Base-by-base conservation (phyloP, 2,888 invertebrate species). In the Andrena chrysosceles region DNA sequence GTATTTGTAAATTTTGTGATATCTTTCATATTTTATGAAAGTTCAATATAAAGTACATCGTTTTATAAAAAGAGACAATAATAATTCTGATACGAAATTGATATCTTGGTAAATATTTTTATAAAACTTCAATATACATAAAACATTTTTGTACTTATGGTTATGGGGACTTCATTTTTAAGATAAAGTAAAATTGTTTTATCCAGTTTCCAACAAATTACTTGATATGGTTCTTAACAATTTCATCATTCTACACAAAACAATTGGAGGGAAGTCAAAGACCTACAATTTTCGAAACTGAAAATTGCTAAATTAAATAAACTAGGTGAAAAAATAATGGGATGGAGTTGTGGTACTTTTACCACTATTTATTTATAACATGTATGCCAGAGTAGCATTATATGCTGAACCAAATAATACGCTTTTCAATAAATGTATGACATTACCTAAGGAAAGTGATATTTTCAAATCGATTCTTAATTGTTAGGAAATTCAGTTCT, bases 361-460 rank as follows among this genome's bases (percentile, higher is more conserved):
- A 16, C 16, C 13, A 16, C 16, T 16, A 16, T 16, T 42, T 42
- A 42, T 16, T 42, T 1, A 42, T 42, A 42, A 42, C 42, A 13
- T 4, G 13, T 42, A 42, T 42, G 13, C 42, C 1, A 42, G 42
- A 3, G 13, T 13, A 42, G 42, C 42, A 3, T 13, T 13, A 1
- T 16, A 42, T 13, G 42, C 42, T 42, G 42, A 42, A 42, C 16
- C 16, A 5, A 23, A 56, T 26, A 26, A 56, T 8, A 23, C 48
- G 42, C 42, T 42, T 13, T 64, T 42, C 26, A 26, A 64, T 13
- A 48, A 20, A 16, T 26, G 13, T 10, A 13, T n/a, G 16, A 23
- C 6, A 26, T 49, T 72, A 63, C 52, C 33, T 33, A n/a, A 33
- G 23, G 62, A 52, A 20, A 63, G 20, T 33, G 35, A 33, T 52